Conservation (phyloP, 2,113 vertebrate species). For the Oncorhynchus clarkii region DNA sequence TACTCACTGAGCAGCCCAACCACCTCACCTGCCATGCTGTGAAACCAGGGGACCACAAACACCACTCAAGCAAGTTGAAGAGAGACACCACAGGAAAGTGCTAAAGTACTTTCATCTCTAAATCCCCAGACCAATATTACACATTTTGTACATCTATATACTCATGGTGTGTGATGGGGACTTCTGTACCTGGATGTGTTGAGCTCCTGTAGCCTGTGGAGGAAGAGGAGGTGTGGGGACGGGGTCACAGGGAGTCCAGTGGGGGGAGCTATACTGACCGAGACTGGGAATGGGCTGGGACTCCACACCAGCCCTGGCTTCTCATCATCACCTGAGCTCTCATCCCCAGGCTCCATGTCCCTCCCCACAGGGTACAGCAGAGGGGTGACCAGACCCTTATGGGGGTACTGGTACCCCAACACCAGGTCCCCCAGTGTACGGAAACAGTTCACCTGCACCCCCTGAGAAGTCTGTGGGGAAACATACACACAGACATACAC, state of each 20-base stretch:
- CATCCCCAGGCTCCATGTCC: slow-evolving; percentile 59
- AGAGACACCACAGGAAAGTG: too few relatives aligned
- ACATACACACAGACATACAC: slow-evolving; percentile 5
- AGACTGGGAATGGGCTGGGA: slow-evolving; percentile 13
- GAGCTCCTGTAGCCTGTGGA: slow-evolving; percentile 78
- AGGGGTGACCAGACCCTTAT: slow-evolving; percentile 80
- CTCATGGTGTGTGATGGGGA: too few relatives aligned
- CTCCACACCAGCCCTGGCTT: slow-evolving; percentile 35
- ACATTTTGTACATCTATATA: too few relatives aligned
- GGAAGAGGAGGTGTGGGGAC: slow-evolving; percentile 60
- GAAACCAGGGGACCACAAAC: not conserved
- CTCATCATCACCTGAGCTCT: slow-evolving; percentile 82
- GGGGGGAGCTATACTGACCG: slow-evolving; percentile 31
- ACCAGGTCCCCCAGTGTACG: slow-evolving; percentile 81
- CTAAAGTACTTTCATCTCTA: too few relatives aligned
- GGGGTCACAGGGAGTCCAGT: slow-evolving; percentile 37
- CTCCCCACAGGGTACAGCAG: slow-evolving; percentile 77
- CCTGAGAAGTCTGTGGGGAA: slow-evolving; percentile 76
- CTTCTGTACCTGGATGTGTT: slow-evolving; percentile 66
- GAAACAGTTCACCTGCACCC: slow-evolving; percentile 84
- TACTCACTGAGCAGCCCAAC: slow-evolving; percentile 77
- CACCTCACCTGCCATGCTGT: slow-evolving; percentile 72
- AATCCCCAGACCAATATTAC: too few relatives aligned
- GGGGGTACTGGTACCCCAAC: slow-evolving; percentile 79
- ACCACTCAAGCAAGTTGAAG: too few relatives aligned